Evolutionary conservation across 2,113 vertebrate species (phyloP).

Genomic region (Brachirus orientalis): DNA sequence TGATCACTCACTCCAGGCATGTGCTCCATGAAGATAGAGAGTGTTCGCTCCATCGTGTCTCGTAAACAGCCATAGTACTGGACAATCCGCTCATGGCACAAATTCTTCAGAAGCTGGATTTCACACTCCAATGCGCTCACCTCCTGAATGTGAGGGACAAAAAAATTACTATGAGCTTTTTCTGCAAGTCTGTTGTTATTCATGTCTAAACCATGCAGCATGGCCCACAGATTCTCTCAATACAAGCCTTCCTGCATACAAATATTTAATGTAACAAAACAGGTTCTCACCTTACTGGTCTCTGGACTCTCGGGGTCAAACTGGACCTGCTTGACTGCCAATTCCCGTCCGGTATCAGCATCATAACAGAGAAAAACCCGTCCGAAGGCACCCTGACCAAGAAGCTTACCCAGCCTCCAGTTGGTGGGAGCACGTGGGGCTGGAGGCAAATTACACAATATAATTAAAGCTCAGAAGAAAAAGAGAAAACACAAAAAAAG

Average conservation of each 20-base stretch:
- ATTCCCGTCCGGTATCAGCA: slow-evolving; percentile 94
- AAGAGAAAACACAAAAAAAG: too few species aligned
- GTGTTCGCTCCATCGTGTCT: slow-evolving; percentile 92
- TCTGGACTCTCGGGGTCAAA: slow-evolving; percentile 98
- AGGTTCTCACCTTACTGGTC: slow-evolving; percentile 92
- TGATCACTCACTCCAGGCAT: slow-evolving; percentile 92
- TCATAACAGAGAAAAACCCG: slow-evolving; percentile 97
- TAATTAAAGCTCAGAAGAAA: neutral
- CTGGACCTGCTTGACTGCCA: slow-evolving; percentile 98
- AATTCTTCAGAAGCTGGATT: slow-evolving; percentile 97
- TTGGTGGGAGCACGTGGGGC: slow-evolving; percentile 98
- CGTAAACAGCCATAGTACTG: slow-evolving; percentile 98
- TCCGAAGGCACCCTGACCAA: slow-evolving; percentile 97
- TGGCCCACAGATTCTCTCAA: neutral
- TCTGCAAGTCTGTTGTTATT: too few species aligned
- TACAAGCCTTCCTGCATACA: too few species aligned
- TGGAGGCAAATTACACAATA: slow-evolving; percentile 61
- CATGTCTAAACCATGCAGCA: too few species aligned
- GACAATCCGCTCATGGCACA: slow-evolving; percentile 95
- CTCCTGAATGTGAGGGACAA: slow-evolving; percentile 81
- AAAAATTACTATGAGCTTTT: too few species aligned
- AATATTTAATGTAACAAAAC: neutral
- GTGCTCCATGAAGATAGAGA: slow-evolving; percentile 99
- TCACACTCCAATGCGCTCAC: slow-evolving; percentile 98
- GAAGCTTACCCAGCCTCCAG: slow-evolving; percentile 95